Conservation (phyloP, 2,113 vertebrate genomes). For the Brachypteracias leptosomus region DNA sequence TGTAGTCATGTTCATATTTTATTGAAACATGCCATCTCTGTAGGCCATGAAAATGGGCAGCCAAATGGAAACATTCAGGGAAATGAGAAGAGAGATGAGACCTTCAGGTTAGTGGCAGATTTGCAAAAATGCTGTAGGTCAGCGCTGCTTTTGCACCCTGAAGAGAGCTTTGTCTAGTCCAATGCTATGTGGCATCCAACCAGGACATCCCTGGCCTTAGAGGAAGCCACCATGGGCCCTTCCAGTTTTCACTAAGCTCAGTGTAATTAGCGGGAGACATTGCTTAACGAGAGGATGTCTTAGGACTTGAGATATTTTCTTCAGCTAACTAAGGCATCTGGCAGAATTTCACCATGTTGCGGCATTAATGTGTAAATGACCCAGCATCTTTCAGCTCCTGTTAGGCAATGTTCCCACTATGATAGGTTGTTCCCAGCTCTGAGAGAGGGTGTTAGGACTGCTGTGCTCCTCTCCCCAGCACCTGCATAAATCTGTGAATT, state of each 20-base stretch:
- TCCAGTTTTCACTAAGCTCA: neutral
- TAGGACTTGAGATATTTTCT: neutral
- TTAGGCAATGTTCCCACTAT: neutral
- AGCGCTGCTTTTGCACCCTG: neutral
- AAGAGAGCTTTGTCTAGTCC: neutral
- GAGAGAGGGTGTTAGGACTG: neutral
- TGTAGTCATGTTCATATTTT: constrained; percentile 27
- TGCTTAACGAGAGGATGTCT: neutral
- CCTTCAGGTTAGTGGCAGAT: neutral
- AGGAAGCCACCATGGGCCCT: neutral
- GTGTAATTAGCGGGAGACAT: neutral
- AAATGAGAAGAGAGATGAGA: neutral
- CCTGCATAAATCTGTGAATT: neutral
- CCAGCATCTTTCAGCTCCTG: neutral
- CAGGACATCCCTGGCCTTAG: neutral
- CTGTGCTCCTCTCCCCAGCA: neutral
- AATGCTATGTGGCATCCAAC: neutral
- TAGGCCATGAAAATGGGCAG: constrained; percentile 16
- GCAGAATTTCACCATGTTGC: neutral
- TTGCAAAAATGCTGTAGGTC: neutral
- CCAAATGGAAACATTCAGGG: constrained; percentile 2
- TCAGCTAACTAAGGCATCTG: neutral
- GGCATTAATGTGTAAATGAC: neutral
- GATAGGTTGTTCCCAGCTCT: neutral
- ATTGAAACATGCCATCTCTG: constrained; percentile 12